Base-by-base conservation (phyloP, 2,888 invertebrate genomes). In the Melanophora roralis region DNA sequence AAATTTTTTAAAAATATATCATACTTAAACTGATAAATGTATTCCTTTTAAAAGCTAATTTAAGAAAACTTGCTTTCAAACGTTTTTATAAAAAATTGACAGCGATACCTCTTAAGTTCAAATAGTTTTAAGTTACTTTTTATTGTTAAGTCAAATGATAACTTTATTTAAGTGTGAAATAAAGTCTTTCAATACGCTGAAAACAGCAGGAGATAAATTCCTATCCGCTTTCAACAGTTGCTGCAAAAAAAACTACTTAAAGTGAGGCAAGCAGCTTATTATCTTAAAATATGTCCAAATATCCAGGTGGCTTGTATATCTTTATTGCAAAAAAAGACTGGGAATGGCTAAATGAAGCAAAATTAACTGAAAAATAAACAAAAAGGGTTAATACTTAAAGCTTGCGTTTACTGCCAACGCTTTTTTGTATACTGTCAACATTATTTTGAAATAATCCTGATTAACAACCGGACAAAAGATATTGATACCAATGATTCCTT, bases 161-260 rank as follows among this genome's bases (percentile, higher is more conserved):
- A 71, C 78, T 79, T 79, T 59, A 78, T 78, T 78, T 57, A 78
- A 78, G 68, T 74, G 69, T 51, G 69, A 69, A 78, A 69, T 59
- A 69, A 69, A 40, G 74, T 74, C 64, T 64, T 64, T n/a, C 68
- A 59, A 69, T 43, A 59, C 59, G 45, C 51, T 65, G 64, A 59
- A 78, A 78, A 69, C 78, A 78, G 78, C 78, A 74, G 78, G 74
- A 59, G 53, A 47, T 69, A 59, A 64, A 74, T 69, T 60, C 64
- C 51, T 69, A 69, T 38, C 19, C 14, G 34, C 53, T 59, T n/a
- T 68, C 38, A 67, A 55, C 19, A 64, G 64, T 69, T 78, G 68
- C 43, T 72, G 57, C 68, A 78, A 62, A 64, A n/a, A 23, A 45
- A 23, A 11, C 53, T 36, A 47, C 43, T 45, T n/a, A 65, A 57